Conservation (phyloP, 1,140 invertebrate species). For the Helicoverpa zea region DNA sequence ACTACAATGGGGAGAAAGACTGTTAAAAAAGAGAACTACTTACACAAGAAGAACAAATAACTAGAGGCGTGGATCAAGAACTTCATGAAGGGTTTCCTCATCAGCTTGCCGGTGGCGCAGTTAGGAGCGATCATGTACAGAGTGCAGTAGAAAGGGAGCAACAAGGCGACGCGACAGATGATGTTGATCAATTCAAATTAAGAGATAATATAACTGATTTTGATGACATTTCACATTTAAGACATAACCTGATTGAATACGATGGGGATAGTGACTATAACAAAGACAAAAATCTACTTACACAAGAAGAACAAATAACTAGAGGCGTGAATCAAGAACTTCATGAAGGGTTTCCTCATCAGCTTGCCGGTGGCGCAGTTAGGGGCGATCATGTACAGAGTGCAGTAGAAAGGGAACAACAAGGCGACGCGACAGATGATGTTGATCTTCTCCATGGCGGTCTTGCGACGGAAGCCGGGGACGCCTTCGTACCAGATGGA, state of each 20-base stretch:
- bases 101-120: constrained; percentile 91
- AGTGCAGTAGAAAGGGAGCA: constrained; percentile 92
- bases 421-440: constrained; percentile 92
- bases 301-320: constrained; percentile 97
- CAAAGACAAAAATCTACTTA: constrained; percentile 84
- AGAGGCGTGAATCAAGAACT: constrained; percentile 96
- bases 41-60: constrained; percentile 96
- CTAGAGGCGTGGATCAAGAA: constrained; percentile 97
- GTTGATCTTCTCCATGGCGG: constrained; percentile 89
- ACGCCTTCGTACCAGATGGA: constrained; percentile 97
- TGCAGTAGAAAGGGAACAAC: constrained; percentile 95
- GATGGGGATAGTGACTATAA: no score
- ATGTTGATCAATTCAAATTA: no score
- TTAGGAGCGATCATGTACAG: constrained; percentile 92
- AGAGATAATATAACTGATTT: no score
- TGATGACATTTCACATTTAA: no score
- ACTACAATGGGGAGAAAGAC: no score
- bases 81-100: constrained; percentile 97
- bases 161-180: no score
- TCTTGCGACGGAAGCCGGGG: constrained; percentile 94
- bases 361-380: constrained; percentile 91
- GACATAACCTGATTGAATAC: no score
- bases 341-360: constrained; percentile 97
- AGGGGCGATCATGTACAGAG: constrained; percentile 93
- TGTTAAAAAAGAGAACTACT: constrained; percentile 67